These are phyloP conservation scores for Lampropteryx suffumata DNA, from an alignment of 2,888 invertebrate species.

Conservation along the genomic window DNA sequence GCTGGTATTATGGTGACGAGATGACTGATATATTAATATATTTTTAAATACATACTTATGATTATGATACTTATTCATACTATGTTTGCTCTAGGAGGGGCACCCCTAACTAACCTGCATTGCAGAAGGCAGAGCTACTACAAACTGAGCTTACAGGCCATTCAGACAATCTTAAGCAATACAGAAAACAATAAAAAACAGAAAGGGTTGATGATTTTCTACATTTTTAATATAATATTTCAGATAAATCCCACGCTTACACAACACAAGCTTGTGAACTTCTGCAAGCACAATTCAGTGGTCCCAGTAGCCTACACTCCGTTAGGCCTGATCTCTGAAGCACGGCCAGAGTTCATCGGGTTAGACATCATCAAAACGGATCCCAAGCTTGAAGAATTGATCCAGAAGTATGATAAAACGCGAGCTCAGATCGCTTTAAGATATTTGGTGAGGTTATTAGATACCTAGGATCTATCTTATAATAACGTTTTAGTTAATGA, in stretches of 20 bases:
- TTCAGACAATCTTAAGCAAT: no score
- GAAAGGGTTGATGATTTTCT: constrained; percentile 1
- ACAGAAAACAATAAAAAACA: no score
- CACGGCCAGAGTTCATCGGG: constrained; percentile 69
- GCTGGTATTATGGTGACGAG: no score
- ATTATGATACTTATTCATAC: no score
- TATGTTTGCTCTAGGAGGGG: no score
- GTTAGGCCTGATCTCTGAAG: constrained; percentile 80
- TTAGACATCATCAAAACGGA: constrained; percentile 84
- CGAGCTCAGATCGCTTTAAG: constrained; percentile 85
- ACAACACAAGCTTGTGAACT: constrained; percentile 86
- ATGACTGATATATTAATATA: no score
- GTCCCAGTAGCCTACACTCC: constrained; percentile 89
- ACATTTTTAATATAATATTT: constrained; percentile 10
- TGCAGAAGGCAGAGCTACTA: no score
- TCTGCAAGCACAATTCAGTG: constrained; percentile 85
- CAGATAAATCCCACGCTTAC: constrained; percentile 86
- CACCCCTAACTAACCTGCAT: no score
- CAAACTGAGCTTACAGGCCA: no score
- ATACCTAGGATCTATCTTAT: no score
- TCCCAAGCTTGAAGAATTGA: constrained; percentile 79
- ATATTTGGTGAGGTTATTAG: constrained; percentile 86
- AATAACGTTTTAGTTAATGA: no score
- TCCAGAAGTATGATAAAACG: constrained; percentile 85
- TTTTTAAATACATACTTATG: no score